Evolutionary conservation across 2,113 vertebrate species (phyloP), one percentile per base, ranked within the genome.

Genomic region (Columbina picui): DNA sequence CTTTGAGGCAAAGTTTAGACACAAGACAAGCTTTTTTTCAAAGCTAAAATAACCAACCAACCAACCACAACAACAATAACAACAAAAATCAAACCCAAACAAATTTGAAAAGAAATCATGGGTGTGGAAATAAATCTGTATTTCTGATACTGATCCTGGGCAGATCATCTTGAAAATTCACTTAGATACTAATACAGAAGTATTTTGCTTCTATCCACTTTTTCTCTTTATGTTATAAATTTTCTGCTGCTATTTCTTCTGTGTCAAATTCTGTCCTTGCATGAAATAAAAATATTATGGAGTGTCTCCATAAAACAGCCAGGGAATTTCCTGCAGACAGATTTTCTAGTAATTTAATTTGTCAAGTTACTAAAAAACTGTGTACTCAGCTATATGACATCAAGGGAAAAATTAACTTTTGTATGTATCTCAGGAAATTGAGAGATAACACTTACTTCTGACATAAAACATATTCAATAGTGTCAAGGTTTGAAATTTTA

Each of bases 21-120:
- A 30, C 1, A 26, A 53, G 22, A 38, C 2, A 53, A 7, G 0
- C 1, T 11, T 43, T 27, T 67, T 77, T 32, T 30, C 12, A 9
- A 50, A 21, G 2, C 17, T 43, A 59, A 73, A 2, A 14, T 8
- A 43, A 43, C 43, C 18, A 43, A 43, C 43, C 43, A 43, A 19
- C 18, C 43, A 43, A 43, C 7, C 43, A 43, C 17, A 43, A 43
- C 41, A 39, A 39, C 11, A 39, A 39, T 5, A 39, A 39, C 5
- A 43, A 43, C 18, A 41, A 43, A 43, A 19, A 43, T 43, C 43
- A 43, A 43, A 43, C 43, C 2, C 32, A 43, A 65, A 6, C 8
- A 60, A 20, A 9, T 19, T 18, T 18, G 22, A 22, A 1, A 34
- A 77, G 71, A 64, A 32, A 12, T 0, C 14, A 23, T 52, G 67